These are phyloP conservation scores for Pampusana beccarii DNA, from an alignment of 2,113 vertebrate genomes.

Conservation along the genomic window DNA sequence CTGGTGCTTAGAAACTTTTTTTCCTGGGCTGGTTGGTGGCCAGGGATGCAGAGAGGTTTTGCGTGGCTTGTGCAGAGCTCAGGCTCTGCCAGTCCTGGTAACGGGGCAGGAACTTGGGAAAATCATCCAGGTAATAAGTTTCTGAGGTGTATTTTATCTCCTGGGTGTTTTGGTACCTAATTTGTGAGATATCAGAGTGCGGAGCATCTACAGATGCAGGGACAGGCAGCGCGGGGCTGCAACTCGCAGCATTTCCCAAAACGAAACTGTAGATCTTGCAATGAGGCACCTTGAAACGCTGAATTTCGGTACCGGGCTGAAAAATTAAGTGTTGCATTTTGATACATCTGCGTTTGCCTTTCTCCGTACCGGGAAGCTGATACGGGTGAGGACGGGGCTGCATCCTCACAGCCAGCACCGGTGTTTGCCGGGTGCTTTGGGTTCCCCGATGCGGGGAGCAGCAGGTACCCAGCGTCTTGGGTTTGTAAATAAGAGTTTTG, in stretches of 20 bases:
- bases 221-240: background rate
- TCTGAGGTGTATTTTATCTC: fast-evolving
- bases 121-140: background rate
- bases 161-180: background rate
- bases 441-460: background rate
- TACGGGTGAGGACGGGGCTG: background rate
- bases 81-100: background rate
- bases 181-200: fast-evolving
- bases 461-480: fast-evolving
- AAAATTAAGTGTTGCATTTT: fast-evolving
- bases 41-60: background rate
- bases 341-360: fast-evolving
- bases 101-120: fast-evolving
- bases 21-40: background rate
- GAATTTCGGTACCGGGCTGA: fast-evolving
- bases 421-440: background rate
- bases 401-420: fast-evolving
- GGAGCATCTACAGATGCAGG: background rate
- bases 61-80: background rate
- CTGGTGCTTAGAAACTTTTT: background rate
- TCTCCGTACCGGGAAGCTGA: fast-evolving
- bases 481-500: background rate
- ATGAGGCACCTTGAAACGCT: fast-evolving
- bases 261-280: background rate
- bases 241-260: fast-evolving